Evolutionary conservation across 1,140 invertebrate species (phyloP), one percentile per base, ranked within the genome.

Genomic region (Pararge aegeria): DNA sequence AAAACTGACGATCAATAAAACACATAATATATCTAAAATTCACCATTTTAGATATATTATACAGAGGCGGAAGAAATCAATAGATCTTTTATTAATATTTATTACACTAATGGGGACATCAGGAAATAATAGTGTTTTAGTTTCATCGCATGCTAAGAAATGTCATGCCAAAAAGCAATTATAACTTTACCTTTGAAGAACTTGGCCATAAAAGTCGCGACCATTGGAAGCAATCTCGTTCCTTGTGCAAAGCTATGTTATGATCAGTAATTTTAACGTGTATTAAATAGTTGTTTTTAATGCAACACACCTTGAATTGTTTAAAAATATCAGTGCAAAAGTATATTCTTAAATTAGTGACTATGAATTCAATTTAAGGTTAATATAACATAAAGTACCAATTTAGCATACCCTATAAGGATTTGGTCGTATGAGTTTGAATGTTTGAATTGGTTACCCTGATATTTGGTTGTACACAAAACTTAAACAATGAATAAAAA

Each of bases 161-260:
- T 53, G 49, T 52, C 85, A 88, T 88, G 85, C 85, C 66, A 77
- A 84, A 78, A 89, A 89, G 86, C 86, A 86, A 84, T 73, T 85
- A 83, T 76, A 78, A 85, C 71, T 76, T 89, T 89, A 89, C 86
- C 86, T 89, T 89, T 67, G 70, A 82, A 83, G 82, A 64, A 75
- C 64, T 78, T 80, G 78, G 62, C 68, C 73, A 75, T 82, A 85
- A 73, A 73, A 76, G 71, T 80, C 76, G 73, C 68, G 80, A 86
- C 76, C 70, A 70, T 81, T 80, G 72, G 83, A 88, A 85, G 83
- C 80, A 67, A 67, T 75, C 83, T 76, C 75, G 83, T 79, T 78
- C 82, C 78, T 78, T 84, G 82, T 79, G 82, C 80, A 85, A 87
- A 89, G 83, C 83, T 68, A 74, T 87, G 79, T 79, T 73, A 68